Evolutionary conservation across 2,888 invertebrate species (phyloP).

Genomic region (Yponomeuta malinellus): DNA sequence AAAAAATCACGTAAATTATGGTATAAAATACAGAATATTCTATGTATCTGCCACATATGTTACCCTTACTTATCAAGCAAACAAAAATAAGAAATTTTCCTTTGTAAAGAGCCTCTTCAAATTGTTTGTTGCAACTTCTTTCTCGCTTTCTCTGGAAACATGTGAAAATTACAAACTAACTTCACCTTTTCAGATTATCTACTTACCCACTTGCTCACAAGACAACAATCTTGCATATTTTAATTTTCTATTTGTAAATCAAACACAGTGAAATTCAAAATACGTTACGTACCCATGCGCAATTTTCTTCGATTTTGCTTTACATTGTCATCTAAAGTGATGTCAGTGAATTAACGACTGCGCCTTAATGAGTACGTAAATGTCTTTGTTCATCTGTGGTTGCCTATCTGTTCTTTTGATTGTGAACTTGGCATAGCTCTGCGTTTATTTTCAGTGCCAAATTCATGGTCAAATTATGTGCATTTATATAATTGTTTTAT

Average conservation of each 20-base stretch:
- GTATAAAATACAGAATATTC: too few species aligned
- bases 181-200: constrained; percentile 29
- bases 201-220: background rate
- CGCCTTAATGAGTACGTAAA: too few species aligned
- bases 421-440: constrained; percentile 6
- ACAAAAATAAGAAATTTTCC: background rate
- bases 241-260: background rate
- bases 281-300: too few species aligned
- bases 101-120: constrained; percentile 46
- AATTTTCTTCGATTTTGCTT: too few species aligned
- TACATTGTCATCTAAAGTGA: too few species aligned
- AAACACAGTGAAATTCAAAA: too few species aligned
- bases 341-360: too few species aligned
- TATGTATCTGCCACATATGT: too few species aligned
- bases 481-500: constrained; percentile 42
- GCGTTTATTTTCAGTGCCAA: constrained; percentile 3
- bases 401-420: background rate
- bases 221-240: constrained; percentile 8
- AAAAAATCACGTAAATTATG: too few species aligned
- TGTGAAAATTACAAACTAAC: constrained; percentile 29
- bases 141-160: constrained; percentile 52
- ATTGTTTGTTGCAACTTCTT: constrained; percentile 41
- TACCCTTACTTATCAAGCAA: too few species aligned
- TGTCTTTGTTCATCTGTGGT: background rate
- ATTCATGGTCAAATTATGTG: constrained; percentile 12